A percentile compares a stretch with the other conserved stretches of the same genome.
These are phyloP conservation scores for Gonocerus acuteangulatus DNA, from an alignment of 2,888 invertebrate genomes.

Conservation along the genomic window DNA sequence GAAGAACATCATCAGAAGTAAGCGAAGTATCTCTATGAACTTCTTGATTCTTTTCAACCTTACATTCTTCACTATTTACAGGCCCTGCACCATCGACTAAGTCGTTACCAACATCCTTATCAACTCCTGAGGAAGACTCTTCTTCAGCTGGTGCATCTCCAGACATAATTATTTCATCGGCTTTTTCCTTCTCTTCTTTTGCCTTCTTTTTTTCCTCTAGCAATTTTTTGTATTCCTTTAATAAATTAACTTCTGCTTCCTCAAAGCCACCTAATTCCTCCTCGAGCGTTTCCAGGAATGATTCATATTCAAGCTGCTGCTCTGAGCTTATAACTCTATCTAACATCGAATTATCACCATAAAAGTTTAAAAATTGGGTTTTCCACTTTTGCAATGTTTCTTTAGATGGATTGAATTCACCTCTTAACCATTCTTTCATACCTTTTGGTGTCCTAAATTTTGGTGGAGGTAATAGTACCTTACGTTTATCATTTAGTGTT, in stretches of 20 bases:
- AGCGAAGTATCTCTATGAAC: too few relatives aligned
- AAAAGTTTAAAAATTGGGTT: background rate
- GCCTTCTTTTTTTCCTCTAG: background rate
- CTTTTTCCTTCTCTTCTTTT: background rate
- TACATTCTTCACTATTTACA: too few relatives aligned
- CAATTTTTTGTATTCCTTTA: slow-evolving; percentile 2
- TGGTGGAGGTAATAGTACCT: background rate
- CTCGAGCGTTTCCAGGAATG: background rate
- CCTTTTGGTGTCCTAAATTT: slow-evolving; percentile 4
- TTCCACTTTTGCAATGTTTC: slow-evolving; percentile 7
- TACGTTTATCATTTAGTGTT: background rate
- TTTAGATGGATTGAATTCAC: slow-evolving; percentile 2
- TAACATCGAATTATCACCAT: background rate
- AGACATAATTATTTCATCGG: background rate
- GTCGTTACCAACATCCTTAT: too few relatives aligned
- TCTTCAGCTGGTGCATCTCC: too few relatives aligned
- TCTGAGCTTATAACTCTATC: background rate
- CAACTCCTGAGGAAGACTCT: too few relatives aligned
- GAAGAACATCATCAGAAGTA: too few relatives aligned
- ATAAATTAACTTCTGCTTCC: background rate
- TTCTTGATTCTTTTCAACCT: too few relatives aligned
- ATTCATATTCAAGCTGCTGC: background rate
- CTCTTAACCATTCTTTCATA: slow-evolving; percentile 12
- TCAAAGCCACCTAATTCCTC: background rate
- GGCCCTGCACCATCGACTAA: too few relatives aligned